Base-by-base conservation (phyloP, 2,113 vertebrate species). In the Crotalus helleri region DNA sequence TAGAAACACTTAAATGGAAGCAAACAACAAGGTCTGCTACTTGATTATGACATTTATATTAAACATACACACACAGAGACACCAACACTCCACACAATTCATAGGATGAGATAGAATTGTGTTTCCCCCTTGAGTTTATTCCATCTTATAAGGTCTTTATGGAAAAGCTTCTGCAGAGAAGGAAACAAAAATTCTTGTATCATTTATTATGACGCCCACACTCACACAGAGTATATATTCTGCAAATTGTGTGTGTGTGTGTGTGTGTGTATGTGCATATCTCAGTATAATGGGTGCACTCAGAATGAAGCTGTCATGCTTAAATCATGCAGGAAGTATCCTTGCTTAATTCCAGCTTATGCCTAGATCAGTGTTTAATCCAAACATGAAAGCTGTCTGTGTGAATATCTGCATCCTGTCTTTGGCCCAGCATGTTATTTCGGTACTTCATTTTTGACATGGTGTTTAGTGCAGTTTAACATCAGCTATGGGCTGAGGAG, bases 391-490 rank as follows among this genome's bases (percentile, higher is more conserved):
- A 46, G 54, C 92, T 91, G 26, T 91, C 93, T 96, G 93, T 61
- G 93, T 39, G 51, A 91, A 86, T 90, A 94, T 94, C 89, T 95
- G 91, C 95, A 93, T 96, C 94, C 92, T 89, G n/a, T 74, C 39
- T 96, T 96, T 97, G 96, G 97, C 95, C 95, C 91, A 0, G 0
- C 5, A 11, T 49, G 13, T 5, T 24, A 10, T 81, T 88, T 81
- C 44, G 39, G 17, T 88, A 58, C 85, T 39, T 91, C 57, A 39
- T 69, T 92, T 89, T 96, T 93, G 94, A 55, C 95, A 26, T 94
- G 39, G 88, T 96, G 95, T 96, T 92, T 92, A 95, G 93, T 95
- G 92, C 91, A 89, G 95, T 96, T 94, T 96, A 91, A 96, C 96
- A 21, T 95, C 64, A 95, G 94, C 91, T 95, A 91, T 95, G 95